phyloP scores from a whole-genome alignment of 2,888 invertebrate species.

The Fabriciana adippe region DNA sequence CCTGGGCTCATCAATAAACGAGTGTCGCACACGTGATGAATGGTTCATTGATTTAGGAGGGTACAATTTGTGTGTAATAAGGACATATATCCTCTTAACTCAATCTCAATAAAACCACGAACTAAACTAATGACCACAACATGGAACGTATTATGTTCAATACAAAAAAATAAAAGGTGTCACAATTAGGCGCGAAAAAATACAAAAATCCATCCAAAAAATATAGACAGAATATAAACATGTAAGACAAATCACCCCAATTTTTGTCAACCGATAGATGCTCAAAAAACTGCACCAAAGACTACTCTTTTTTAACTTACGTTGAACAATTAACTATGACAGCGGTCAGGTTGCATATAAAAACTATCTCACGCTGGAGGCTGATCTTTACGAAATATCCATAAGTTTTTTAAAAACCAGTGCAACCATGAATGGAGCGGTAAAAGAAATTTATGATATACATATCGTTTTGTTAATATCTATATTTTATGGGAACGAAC shows the following conservation, averaged over 20 bases:
- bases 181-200: slow-evolving; percentile 71
- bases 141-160: slow-evolving; percentile 19
- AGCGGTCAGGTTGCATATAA: slow-evolving; percentile 73
- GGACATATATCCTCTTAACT: slow-evolving; percentile 56
- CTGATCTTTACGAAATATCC: slow-evolving; percentile 59
- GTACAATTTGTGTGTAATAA: slow-evolving; percentile 62
- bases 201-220: slow-evolving; percentile 50
- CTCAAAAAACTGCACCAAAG: slow-evolving; percentile 57
- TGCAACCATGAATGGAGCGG: slow-evolving; percentile 51
- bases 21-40: slow-evolving; percentile 71
- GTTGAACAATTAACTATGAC: slow-evolving; percentile 73
- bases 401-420: slow-evolving; percentile 48
- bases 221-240: slow-evolving; percentile 69
- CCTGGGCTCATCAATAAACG: slow-evolving; percentile 55
- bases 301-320: slow-evolving; percentile 68
- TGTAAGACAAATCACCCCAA: slow-evolving; percentile 76
- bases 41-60: slow-evolving; percentile 73
- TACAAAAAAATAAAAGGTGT: slow-evolving; percentile 43
- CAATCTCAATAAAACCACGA: slow-evolving; percentile 68
- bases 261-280: slow-evolving; percentile 73
- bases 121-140: slow-evolving; percentile 40
- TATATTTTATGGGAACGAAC: slow-evolving; percentile 70
- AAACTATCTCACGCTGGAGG: slow-evolving; percentile 48
- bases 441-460: slow-evolving; percentile 68
- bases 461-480: slow-evolving; percentile 70